phyloP scores from a whole-genome alignment of 1,140 invertebrate genomes.

The Ectropis grisescens region DNA sequence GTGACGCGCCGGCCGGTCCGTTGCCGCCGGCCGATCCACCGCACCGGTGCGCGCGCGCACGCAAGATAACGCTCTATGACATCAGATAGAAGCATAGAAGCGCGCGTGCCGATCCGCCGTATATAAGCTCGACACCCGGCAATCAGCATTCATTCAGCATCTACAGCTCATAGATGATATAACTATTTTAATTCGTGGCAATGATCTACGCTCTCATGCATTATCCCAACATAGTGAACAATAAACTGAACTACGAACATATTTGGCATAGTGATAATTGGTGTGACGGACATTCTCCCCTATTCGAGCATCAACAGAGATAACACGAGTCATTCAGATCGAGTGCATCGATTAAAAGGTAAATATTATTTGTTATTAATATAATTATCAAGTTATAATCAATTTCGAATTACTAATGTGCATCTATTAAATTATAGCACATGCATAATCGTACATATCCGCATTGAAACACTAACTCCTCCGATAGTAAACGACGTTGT shows the following conservation, averaged over 20 bases:
- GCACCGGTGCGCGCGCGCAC: conserved; percentile 7
- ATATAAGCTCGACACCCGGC: conserved; percentile 21
- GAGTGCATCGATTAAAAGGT: conserved; percentile 45
- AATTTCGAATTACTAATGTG: too few relatives aligned
- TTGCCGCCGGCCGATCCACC: conserved; percentile 5
- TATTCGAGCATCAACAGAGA: conserved; percentile 60
- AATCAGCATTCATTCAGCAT: conserved; percentile 40
- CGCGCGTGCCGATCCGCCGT: conserved; percentile 45
- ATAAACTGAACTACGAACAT: conserved; percentile 45
- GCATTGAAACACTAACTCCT: too few relatives aligned
- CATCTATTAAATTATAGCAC: too few relatives aligned
- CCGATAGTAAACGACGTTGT: too few relatives aligned
- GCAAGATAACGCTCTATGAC: conserved; percentile 46
- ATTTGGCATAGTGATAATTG: conserved; percentile 64
- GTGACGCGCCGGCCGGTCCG: neutral
- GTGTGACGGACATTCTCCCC: conserved; percentile 58
- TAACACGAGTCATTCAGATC: conserved; percentile 30
- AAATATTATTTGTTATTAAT: conserved; percentile 44
- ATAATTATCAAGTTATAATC: too few relatives aligned
- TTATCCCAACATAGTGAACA: conserved; percentile 37
- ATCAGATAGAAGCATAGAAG: conserved; percentile 30
- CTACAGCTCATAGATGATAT: conserved; percentile 46
- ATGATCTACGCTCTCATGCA: conserved; percentile 62
- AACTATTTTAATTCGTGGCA: conserved; percentile 54
- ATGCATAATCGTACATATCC: too few relatives aligned